phyloP scores from a whole-genome alignment of 2,113 vertebrate genomes.

The Rattus rattus region DNA sequence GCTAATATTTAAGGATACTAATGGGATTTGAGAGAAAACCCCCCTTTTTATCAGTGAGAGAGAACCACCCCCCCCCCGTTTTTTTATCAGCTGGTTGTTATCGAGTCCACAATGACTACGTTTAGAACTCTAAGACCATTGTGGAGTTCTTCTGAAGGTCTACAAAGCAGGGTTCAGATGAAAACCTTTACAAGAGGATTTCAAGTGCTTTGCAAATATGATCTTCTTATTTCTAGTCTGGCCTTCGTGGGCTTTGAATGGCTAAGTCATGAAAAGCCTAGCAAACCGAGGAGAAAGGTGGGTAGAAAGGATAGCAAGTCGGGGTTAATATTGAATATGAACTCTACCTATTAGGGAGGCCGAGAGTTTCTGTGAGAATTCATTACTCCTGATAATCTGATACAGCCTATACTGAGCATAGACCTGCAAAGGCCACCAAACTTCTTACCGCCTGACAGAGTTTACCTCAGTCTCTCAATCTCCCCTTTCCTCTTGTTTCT shows the following conservation, averaged over 20 bases:
- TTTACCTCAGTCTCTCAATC: not conserved
- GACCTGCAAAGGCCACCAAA: not conserved
- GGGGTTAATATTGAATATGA: not conserved
- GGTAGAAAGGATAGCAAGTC: not conserved
- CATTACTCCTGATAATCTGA: fast-evolving
- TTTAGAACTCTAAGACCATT: not conserved
- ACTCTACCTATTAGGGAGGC: too few relatives aligned
- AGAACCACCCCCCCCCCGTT: too few relatives aligned
- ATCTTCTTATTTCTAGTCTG: not conserved
- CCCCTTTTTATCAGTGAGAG: too few relatives aligned
- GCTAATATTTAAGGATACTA: not conserved
- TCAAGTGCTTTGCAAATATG: not conserved
- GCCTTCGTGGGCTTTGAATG: not conserved
- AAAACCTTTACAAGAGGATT: not conserved
- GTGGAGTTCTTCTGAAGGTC: not conserved
- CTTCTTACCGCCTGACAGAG: not conserved
- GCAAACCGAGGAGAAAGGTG: not conserved
- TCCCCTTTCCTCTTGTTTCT: not conserved
- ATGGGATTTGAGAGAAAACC: not conserved
- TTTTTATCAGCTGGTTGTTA: not conserved
- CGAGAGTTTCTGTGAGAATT: not conserved
- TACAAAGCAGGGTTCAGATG: not conserved
- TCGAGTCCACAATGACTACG: not conserved
- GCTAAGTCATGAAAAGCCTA: not conserved
- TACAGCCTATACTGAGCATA: fast-evolving